phyloP scores from a whole-genome alignment of 1,140 invertebrate species.

The Brachionus angularis region DNA sequence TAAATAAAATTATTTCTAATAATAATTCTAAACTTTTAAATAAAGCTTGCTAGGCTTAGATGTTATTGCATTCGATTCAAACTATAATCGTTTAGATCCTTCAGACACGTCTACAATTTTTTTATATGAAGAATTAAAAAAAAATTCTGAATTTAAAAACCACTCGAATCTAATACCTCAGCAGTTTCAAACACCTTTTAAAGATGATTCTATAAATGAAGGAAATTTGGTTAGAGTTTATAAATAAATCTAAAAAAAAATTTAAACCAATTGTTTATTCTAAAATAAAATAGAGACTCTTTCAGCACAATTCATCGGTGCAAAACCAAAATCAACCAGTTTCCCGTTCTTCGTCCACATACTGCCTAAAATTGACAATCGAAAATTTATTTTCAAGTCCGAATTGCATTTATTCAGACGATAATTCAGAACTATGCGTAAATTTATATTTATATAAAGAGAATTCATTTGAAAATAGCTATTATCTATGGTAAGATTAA shows the following conservation, averaged over 20 bases:
- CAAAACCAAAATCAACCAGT: not conserved
- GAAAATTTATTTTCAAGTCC: not conserved
- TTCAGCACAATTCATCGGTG: conserved; percentile 11
- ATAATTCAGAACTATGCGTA: conserved; percentile 17
- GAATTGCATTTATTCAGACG: not conserved
- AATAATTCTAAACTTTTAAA: not conserved
- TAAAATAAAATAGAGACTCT: conserved; percentile 21
- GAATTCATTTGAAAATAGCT: conserved; percentile 34
- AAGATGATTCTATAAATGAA: conserved; percentile 29
- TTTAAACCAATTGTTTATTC: not conserved
- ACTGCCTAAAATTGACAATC: conserved; percentile 24
- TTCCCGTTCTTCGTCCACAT: conserved; percentile 4
- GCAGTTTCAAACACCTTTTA: not conserved
- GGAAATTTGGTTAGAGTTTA: not conserved
- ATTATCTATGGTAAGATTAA: conserved; percentile 18
- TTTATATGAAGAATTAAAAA: conserved; percentile 37
- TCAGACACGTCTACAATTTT: not conserved
- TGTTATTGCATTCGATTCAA: conserved; percentile 32
- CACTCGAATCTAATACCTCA: not conserved
- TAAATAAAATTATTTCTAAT: not conserved
- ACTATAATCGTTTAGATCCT: conserved; percentile 27
- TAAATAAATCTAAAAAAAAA: not conserved
- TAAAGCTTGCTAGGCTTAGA: conserved; percentile 5
- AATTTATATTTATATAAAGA: conserved; percentile 40
- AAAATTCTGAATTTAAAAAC: conserved; percentile 30